Evolutionary conservation across 2,113 vertebrate genomes (phyloP), one percentile per base, ranked within the genome.

Genomic region (Illadopsis cleaveri): DNA sequence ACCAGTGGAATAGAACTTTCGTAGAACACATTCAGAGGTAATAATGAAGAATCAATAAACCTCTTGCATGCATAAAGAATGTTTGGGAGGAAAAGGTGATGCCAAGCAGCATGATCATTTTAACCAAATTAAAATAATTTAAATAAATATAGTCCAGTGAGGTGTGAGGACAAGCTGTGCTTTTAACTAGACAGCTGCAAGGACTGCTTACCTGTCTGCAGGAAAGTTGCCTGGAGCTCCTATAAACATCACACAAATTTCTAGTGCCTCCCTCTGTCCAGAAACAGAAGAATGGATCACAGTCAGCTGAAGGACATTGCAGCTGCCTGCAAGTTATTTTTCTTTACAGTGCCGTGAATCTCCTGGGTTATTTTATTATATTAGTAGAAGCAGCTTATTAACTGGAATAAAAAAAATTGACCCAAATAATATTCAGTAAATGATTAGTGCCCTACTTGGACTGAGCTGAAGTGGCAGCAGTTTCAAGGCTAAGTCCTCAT

Each of bases 391-490:
- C 4, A 15, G 62, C 93, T 69, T 84, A 71, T 86, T 94, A 90
- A 56, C 24, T n/a, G 16, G 87, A 73, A 83, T 71, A 8, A 68
- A 94, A 94, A 82, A 94, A 82, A 92, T 51, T 95, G 79, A 88
- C 80, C 93, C 76, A 76, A 50, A 92, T 89, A 93, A 68, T 95
- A 95, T 61, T 61, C 11, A 48, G 93, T 65, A 86, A 82, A 66
- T 57, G 51, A 93, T 93, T 75, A 79, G 75, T 94, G 86, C 42
- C 94, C 88, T 70, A 48, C n/a, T 87, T 96, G 70, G 90, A 96
- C 79, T 73, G 77, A 92, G 69, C 73, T 64, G 75, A 94, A 87
- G 51, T 13, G 24, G 81, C 82, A 77, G 68, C 82, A 72, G 47
- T 87, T 94, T 91, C 89, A 82, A 90, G 79, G 72, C 82, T 92